Evolutionary conservation across 2,113 vertebrate genomes (phyloP), one percentile per base, ranked within the genome.

Genomic region (Proteles cristata): DNA sequence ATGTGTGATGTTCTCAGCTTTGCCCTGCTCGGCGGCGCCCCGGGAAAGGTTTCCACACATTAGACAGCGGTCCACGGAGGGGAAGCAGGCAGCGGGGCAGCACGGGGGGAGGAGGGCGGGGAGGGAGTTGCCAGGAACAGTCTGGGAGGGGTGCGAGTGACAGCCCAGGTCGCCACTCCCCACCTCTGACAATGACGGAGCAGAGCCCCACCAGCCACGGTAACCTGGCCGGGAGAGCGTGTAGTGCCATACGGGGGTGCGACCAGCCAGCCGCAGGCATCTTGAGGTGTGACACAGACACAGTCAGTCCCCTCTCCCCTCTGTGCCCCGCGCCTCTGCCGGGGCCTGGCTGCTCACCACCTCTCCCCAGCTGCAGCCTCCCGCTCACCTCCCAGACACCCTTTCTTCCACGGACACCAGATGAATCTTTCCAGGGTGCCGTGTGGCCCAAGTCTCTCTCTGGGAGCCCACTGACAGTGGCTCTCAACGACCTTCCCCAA

Each of bases 41-140:
- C 35, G 15, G 85, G 93, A 87, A 79, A 63, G 63, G 7, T 89
- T 77, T 74, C 58, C 73, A 94, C 74, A 95, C 77, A 15, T 74
- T 50, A 61, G 35, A 63, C 33, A 25, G 87, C 35, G 50, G 88
- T 61, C 35, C 35, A 19, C 58, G 35, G 50, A 25, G 15, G 80
- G 80, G 11, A 0, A 25, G 0, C 0, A 0, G 83, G 45, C 50
- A 77, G 6, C 1, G 45, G 71, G 45, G 16, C 66, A 77, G 45
- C 71, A 2, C 0, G 19, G 25, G 25, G 71, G 55, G 66, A 81
- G 50, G 15, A 33, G 83, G 63, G 50, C 25, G 39, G 81, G 81
- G 43, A 35, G 77, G 69, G 4, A n/a, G 33, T 26, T 58, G 33
- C 7, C 7, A 23, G 69, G 77, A 73, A 68, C 23, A 28, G 12